These are phyloP conservation scores for Bradypus variegatus DNA, from an alignment of 2,797 vertebrate species.

Conservation along the genomic window DNA sequence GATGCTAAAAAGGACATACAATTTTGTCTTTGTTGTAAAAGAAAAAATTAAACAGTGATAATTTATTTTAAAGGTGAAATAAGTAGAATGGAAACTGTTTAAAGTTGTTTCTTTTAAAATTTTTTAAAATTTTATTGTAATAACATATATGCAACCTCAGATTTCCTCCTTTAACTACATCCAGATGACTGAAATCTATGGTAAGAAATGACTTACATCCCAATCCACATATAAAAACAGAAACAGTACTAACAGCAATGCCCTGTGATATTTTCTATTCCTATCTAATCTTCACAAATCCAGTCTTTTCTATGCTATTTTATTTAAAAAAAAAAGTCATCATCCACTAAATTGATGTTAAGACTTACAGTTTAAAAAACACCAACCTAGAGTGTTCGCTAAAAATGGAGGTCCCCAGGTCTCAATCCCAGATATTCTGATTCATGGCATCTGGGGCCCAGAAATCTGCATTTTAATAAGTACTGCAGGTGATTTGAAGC, in stretches of 20 bases:
- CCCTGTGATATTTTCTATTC: conserved; percentile 21
- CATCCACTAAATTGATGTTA: conserved; percentile 1
- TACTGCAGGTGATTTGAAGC: neutral
- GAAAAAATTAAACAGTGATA: neutral
- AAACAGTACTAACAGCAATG: neutral
- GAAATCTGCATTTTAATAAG: neutral
- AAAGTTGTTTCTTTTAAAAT: neutral
- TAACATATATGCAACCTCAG: no score
- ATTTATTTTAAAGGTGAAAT: conserved; percentile 31
- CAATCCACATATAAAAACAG: neutral
- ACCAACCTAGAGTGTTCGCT: neutral
- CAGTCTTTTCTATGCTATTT: neutral
- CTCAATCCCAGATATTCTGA: neutral
- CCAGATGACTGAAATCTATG: neutral
- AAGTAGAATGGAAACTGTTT: conserved; percentile 14
- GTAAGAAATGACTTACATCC: neutral
- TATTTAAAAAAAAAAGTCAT: neutral
- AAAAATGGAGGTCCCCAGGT: neutral
- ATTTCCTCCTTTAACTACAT: no score
- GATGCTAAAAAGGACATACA: neutral
- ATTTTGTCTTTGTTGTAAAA: neutral
- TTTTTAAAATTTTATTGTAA: no score
- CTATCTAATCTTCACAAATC: conserved; percentile 22
- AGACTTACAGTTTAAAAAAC: conserved; percentile 17
- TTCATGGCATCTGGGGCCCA: neutral